These are phyloP conservation scores for Halesus radiatus DNA, from an alignment of 1,140 invertebrate species.

Conservation along the genomic window DNA sequence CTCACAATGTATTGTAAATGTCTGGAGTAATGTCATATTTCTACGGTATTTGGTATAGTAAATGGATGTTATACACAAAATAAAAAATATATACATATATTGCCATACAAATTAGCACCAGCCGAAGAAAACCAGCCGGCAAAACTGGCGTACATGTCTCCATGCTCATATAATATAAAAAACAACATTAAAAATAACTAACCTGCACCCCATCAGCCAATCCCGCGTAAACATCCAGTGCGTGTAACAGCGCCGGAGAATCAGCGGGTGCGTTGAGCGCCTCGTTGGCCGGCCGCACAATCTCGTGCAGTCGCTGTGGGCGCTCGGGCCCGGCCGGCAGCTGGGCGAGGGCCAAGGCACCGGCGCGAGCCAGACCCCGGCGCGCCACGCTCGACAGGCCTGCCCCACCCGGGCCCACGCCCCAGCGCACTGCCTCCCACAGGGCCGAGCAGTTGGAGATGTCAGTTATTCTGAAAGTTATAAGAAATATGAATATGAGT, in stretches of 20 bases:
- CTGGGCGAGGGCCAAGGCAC: constrained; percentile 27
- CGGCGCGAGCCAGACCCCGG: constrained; percentile 43
- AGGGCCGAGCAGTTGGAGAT: constrained; percentile 28
- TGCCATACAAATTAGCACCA: too few species aligned
- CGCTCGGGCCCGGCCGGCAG: constrained; percentile 24
- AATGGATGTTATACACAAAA: too few species aligned
- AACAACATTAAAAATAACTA: neutral
- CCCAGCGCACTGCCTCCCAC: constrained; percentile 53
- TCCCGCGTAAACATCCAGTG: constrained; percentile 51
- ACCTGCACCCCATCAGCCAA: constrained; percentile 52
- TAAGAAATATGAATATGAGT: neutral
- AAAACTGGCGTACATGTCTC: too few species aligned
- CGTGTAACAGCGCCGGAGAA: constrained; percentile 37
- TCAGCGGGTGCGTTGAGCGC: constrained; percentile 13
- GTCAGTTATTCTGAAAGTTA: constrained; percentile 36
- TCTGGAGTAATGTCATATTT: too few species aligned
- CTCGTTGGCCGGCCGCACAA: constrained; percentile 16
- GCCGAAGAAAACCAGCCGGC: too few species aligned
- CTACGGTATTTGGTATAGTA: too few species aligned
- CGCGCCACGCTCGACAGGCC: constrained; percentile 40
- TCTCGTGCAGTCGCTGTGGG: constrained; percentile 18
- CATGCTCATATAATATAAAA: too few species aligned
- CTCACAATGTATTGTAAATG: too few species aligned
- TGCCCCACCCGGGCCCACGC: constrained; percentile 42
- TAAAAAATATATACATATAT: too few species aligned